Evolutionary conservation across 37 sponge, comb jelly and placozoan genomes (phyloP).

Genomic region (Aphrocallistes beatrix): DNA sequence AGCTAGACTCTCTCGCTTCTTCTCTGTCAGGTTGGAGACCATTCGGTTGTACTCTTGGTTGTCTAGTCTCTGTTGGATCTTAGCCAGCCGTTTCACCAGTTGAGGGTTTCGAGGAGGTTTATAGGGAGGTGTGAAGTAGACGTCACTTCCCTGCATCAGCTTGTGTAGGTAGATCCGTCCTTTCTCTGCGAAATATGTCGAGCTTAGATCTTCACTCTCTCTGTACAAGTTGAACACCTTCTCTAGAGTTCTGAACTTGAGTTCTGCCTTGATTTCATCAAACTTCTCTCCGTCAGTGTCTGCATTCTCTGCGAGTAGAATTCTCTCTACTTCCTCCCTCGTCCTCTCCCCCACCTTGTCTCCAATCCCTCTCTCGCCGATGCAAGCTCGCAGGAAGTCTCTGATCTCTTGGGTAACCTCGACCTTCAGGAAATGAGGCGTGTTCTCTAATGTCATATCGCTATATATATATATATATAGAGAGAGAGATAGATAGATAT

Average conservation of each 20-base stretch:
- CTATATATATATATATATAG: background rate
- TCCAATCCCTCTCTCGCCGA: background rate
- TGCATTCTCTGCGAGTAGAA: background rate
- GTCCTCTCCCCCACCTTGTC: background rate
- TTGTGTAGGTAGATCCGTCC: background rate
- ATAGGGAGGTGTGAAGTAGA: background rate
- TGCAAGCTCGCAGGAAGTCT: background rate
- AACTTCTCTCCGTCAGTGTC: background rate
- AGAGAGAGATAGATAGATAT: background rate
- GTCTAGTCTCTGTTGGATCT: background rate
- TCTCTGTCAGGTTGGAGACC: background rate
- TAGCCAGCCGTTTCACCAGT: background rate
- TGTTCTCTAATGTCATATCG: background rate
- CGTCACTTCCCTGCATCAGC: background rate
- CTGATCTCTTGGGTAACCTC: background rate
- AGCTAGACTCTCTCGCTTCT: background rate
- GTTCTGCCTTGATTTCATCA: background rate
- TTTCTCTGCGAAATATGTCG: background rate
- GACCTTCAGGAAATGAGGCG: background rate
- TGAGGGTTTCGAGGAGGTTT: background rate
- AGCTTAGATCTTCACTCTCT: background rate
- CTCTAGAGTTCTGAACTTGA: background rate
- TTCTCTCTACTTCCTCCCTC: background rate
- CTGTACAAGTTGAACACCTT: background rate
- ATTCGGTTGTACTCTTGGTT: background rate